Evolutionary conservation across 2,888 invertebrate species (phyloP).

Genomic region (Horisme vitalbata): DNA sequence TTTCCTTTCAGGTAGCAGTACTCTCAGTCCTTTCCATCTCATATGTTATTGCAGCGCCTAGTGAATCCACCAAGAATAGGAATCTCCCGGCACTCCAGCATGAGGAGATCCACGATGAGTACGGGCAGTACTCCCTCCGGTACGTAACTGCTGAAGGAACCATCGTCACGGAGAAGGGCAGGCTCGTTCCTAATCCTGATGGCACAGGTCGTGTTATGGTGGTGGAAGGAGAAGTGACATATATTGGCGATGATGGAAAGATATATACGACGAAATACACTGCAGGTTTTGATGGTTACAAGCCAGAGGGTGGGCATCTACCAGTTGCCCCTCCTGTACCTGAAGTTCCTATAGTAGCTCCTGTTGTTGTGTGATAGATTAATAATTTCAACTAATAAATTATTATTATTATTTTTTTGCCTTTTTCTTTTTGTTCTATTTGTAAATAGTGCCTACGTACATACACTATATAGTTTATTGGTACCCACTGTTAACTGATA

Average conservation of each 20-base stretch:
- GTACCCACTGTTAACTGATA: too few species aligned
- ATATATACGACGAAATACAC: slow-evolving; percentile 43
- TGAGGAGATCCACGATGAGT: slow-evolving; percentile 52
- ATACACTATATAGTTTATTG: too few species aligned
- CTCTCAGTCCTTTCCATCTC: slow-evolving; percentile 18
- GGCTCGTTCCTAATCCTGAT: slow-evolving; percentile 43
- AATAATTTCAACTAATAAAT: too few species aligned
- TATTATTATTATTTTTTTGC: background rate
- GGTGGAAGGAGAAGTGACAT: slow-evolving; percentile 48
- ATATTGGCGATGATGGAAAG: slow-evolving; percentile 46
- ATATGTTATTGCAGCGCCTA: slow-evolving; percentile 22
- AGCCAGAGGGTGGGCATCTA: slow-evolving; percentile 39
- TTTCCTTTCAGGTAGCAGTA: slow-evolving; percentile 15
- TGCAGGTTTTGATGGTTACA: slow-evolving; percentile 43
- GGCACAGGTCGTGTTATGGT: slow-evolving; percentile 44
- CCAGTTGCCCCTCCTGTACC: slow-evolving; percentile 5
- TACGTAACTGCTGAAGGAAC: slow-evolving; percentile 58
- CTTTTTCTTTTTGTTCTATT: too few species aligned
- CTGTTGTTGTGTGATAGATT: background rate
- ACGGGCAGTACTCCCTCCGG: slow-evolving; percentile 50
- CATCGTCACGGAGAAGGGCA: slow-evolving; percentile 46
- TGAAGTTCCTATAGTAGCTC: background rate
- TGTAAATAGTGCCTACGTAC: too few species aligned
- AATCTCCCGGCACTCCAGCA: slow-evolving; percentile 48
- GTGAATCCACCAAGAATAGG: slow-evolving; percentile 8